These are phyloP conservation scores for Thymelicus acteon DNA, from an alignment of 2,888 invertebrate genomes.

Conservation along the genomic window DNA sequence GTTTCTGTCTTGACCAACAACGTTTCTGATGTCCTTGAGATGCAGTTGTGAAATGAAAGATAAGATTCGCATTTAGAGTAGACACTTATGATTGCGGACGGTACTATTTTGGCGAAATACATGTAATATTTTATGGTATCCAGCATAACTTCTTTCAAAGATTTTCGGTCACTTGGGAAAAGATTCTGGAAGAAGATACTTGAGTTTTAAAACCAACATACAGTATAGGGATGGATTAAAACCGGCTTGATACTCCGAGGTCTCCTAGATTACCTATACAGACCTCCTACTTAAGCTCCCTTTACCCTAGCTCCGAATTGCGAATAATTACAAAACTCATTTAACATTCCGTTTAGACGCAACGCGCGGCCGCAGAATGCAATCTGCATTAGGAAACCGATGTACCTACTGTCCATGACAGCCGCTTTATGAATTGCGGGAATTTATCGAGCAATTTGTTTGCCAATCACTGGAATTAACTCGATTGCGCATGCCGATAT, in stretches of 20 bases:
- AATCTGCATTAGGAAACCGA: constrained; percentile 53
- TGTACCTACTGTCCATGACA: constrained; percentile 48
- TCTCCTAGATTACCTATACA: background rate
- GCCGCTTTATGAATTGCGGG: constrained; percentile 32
- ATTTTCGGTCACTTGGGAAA: too few species aligned
- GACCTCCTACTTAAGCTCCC: background rate
- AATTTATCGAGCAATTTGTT: constrained; percentile 36
- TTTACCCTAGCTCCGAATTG: constrained; percentile 9
- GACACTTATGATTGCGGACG: too few species aligned
- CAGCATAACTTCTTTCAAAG: too few species aligned
- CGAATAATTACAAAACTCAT: constrained; percentile 46
- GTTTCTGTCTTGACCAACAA: too few species aligned
- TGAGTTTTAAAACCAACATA: too few species aligned
- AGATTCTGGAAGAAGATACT: too few species aligned
- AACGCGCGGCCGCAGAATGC: constrained; percentile 49
- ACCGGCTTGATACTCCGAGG: background rate
- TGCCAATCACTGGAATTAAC: constrained; percentile 28
- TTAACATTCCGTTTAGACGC: constrained; percentile 50
- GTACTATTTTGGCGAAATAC: too few species aligned
- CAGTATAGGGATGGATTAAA: too few species aligned
- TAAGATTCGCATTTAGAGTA: too few species aligned
- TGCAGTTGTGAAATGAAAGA: too few species aligned
- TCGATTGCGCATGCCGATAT: background rate
- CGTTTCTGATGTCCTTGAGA: too few species aligned
- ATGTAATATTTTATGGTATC: too few species aligned